Evolutionary conservation across 2,888 invertebrate species (phyloP).

Genomic region (Troides oblongomaculatus): DNA sequence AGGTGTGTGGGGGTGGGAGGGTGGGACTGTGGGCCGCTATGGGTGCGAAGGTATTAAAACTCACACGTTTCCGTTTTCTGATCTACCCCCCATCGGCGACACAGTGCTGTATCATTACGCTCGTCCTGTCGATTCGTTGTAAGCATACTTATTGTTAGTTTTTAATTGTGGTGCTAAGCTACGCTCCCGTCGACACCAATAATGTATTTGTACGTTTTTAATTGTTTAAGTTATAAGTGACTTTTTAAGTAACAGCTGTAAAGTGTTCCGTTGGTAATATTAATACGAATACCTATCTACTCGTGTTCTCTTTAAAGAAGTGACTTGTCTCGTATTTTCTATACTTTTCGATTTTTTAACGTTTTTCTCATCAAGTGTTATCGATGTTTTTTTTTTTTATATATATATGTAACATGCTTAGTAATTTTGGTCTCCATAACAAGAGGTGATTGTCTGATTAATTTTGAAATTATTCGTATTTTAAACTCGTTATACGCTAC

Average conservation of each 20-base stretch:
- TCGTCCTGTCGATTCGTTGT: slow-evolving; percentile 52
- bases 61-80: slow-evolving; percentile 42
- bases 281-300: background rate
- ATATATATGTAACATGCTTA: background rate
- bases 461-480: background rate
- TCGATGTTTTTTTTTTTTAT: background rate
- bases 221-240: slow-evolving; percentile 59
- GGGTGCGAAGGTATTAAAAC: slow-evolving; percentile 60
- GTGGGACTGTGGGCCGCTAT: slow-evolving; percentile 23
- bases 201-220: slow-evolving; percentile 57
- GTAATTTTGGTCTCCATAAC: background rate
- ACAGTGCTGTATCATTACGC: slow-evolving; percentile 47
- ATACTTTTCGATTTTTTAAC: slow-evolving; percentile 4
- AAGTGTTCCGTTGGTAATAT: slow-evolving; percentile 14
- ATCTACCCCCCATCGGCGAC: slow-evolving; percentile 34
- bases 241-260: slow-evolving; percentile 48
- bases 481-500: too few species aligned
- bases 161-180: slow-evolving; percentile 69
- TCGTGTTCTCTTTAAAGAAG: background rate
- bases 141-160: slow-evolving; percentile 50
- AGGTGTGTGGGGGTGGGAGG: slow-evolving; percentile 1
- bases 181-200: slow-evolving; percentile 61
- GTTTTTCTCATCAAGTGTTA: slow-evolving; percentile 10
- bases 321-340: slow-evolving; percentile 6
- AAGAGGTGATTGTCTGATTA: background rate